Evolutionary conservation across 1,140 invertebrate genomes (phyloP), one percentile per base, ranked within the genome.

Genomic region (Thereuonema tuberculata): DNA sequence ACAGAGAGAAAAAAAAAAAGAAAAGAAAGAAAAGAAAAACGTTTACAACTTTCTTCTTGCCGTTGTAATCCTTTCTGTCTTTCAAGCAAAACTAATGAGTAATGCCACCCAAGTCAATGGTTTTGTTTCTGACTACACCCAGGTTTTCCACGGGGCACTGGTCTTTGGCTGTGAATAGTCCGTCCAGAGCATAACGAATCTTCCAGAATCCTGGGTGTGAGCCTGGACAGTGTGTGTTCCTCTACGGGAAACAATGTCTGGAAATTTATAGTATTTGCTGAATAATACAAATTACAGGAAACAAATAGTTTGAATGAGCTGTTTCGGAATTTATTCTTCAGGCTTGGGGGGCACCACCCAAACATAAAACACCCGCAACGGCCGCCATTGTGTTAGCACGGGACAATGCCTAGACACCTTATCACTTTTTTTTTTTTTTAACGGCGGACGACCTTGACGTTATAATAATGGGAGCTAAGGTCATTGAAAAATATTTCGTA

Each of bases 251-350:
- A 55, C 53, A 55, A 55, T 28, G 53, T 9, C 12, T 26, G 26
- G 9, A 21, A 55, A 55, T 55, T 55, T 55, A 55, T 55, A 28
- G 53, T 55, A 55, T 55, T 55, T 55, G 53, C 28, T 55, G 25
- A 26, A 55, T 55, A 14, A 55, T 26, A 55, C 53, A 55, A 55
- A 55, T 55, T 55, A 55, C 53, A 55, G 53, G 53, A 55, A 55
- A 55, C 53, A 55, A 55, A 55, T 55, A 55, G 53, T 55, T 55
- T 55, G 53, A 55, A 55, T 28, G 53, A 55, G 53, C 53, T 55
- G 53, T 25, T 25, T 27, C 23, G 53, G 53, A 55, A 55, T 55
- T 55, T 55, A 55, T 55, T 55, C 21, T 3, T 14, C 27, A 14
- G 28, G 5, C 27, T 26, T 21, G 24, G 17, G 21, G 27, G 28